Conservation (phyloP, 2,797 vertebrate genomes). For the Sebastes glaucus region DNA sequence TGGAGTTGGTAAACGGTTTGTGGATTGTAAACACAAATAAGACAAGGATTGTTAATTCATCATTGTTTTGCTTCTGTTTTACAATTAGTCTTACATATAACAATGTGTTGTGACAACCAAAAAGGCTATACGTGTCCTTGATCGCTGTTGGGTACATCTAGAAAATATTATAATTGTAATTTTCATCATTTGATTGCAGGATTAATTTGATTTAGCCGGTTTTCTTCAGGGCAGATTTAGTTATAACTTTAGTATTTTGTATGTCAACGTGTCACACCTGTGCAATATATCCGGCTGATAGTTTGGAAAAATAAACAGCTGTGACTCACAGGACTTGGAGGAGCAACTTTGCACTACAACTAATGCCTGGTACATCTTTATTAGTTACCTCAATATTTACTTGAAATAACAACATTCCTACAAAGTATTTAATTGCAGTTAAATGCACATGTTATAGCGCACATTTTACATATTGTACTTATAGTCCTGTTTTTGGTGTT, state of each 20-base stretch:
- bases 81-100: neutral
- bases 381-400: neutral
- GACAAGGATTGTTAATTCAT: neutral
- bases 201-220: neutral
- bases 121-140: neutral
- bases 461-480: neutral
- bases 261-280: conserved; percentile 58
- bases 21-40: neutral
- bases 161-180: neutral
- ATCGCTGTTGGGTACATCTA: neutral
- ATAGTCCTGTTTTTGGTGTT: neutral
- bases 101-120: neutral
- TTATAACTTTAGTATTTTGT: neutral
- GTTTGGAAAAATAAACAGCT: conserved; percentile 60
- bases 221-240: neutral
- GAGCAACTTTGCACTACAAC: neutral
- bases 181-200: neutral
- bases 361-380: neutral
- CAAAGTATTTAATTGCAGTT: neutral
- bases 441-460: neutral
- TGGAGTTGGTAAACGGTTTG: neutral
- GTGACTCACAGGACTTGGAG: conserved; percentile 38
- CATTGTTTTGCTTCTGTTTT: neutral
- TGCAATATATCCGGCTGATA: conserved; percentile 50
- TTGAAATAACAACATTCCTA: conserved; percentile 48